Percentiles rank a stretch among this genome's conserved stretches.
These are phyloP conservation scores for Cygnus atratus DNA, from an alignment of 2,113 vertebrate species.

Conservation along the genomic window DNA sequence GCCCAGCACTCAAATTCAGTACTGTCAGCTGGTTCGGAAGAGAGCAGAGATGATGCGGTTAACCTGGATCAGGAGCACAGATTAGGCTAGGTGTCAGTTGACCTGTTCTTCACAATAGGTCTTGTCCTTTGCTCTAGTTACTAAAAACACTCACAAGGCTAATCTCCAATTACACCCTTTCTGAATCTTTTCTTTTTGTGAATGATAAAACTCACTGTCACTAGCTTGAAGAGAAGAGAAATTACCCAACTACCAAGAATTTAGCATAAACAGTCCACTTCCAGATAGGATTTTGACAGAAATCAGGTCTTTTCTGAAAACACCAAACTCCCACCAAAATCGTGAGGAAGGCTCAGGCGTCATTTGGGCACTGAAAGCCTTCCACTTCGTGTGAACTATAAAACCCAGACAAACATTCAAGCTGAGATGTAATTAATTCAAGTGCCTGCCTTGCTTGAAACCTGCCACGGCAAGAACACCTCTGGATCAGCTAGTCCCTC, in stretches of 20 bases:
- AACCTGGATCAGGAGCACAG: not conserved
- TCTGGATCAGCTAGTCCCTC: not conserved
- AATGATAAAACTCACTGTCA: not conserved
- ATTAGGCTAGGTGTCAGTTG: not conserved
- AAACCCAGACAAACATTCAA: not conserved
- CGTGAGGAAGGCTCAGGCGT: fast-evolving
- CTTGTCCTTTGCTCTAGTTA: not conserved
- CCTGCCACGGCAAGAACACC: not conserved
- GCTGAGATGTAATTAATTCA: not conserved
- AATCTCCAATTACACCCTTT: not conserved
- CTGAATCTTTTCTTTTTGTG: not conserved
- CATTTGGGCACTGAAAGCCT: not conserved
- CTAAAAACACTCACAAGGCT: not conserved
- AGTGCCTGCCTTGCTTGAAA: not conserved
- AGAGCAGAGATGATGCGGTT: not conserved
- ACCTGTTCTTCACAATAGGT: not conserved
- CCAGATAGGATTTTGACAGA: not conserved
- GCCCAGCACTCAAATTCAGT: not conserved
- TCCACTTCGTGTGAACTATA: not conserved
- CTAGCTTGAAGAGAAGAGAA: not conserved
- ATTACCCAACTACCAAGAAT: not conserved
- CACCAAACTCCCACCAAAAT: not conserved
- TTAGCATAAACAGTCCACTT: not conserved
- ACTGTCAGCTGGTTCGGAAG: not conserved
- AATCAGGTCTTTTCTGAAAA: not conserved